Base-by-base conservation (phyloP, 2,888 invertebrate genomes). In the Leptodirus hochenwartii region DNA sequence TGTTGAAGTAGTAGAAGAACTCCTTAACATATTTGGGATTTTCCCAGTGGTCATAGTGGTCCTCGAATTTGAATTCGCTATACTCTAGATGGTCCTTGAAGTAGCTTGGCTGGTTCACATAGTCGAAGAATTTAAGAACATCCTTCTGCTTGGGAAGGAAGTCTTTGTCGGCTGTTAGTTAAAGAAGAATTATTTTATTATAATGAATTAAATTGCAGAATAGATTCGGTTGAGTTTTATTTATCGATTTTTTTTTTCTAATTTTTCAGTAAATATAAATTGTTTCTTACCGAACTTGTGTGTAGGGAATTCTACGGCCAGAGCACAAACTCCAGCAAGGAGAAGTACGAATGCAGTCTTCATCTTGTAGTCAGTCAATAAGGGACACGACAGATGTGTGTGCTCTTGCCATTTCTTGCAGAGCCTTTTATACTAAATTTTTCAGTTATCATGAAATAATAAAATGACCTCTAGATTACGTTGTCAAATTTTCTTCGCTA, bases 101-200 rank as follows among this genome's bases (percentile, higher is more conserved):
- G 30, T 62, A 58, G 37, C 66, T 58, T 0, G 66, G 66, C 47
- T 78, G 74, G 38, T 67, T 63, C 37, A 73, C 64, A 47, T 67
- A 63, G 44, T 66, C 65, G 47, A 70, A 49, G 36, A 72, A 56
- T 41, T 60, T 57, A 45, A 69, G 46, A 36, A 69, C 53, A 44
- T 65, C 59, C 31, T 62, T 50, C 47, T 41, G 42, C 13, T 34
- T 35, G 23, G 37, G 29, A 25, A 41, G 34, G 30, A 37, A 35
- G 4, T 11, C 33, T 25, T 38, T 36, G 34, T 39, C 39, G 29
- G 33, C 40, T 36, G 27, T 8, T 28, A 23, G n/a, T n/a, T n/a
- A n/a, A n/a, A n/a, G n/a, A n/a, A n/a, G n/a, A n/a, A n/a, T n/a
- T n/a, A n/a, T n/a, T n/a, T n/a, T n/a, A n/a, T n/a, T n/a, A 29